Conservation (phyloP, 2,888 invertebrate species). For the Diaprepes abbreviatus region DNA sequence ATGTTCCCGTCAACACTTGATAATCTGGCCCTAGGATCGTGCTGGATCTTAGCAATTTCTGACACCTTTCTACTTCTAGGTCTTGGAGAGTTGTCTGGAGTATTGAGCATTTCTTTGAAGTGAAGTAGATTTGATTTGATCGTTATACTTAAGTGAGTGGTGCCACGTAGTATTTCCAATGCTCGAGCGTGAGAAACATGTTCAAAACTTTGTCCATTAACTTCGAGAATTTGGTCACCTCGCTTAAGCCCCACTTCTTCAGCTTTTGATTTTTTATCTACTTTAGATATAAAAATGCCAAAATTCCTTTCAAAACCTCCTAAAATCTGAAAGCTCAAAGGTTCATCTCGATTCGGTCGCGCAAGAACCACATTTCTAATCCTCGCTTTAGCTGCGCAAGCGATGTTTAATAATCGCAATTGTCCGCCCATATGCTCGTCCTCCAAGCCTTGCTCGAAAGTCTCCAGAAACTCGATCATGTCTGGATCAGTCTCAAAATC, state of each 20-base stretch:
- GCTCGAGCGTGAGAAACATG: slow-evolving; percentile 93
- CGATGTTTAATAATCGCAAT: slow-evolving; percentile 86
- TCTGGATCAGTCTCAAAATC: slow-evolving; percentile 96
- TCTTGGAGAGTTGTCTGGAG: slow-evolving; percentile 86
- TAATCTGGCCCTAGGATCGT: slow-evolving; percentile 80
- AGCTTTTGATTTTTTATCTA: slow-evolving; percentile 93
- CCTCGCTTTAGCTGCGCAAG: slow-evolving; percentile 96
- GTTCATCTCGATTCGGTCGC: slow-evolving; percentile 92
- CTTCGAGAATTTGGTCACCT: slow-evolving; percentile 98
- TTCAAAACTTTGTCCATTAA: slow-evolving; percentile 97
- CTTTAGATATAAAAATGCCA: slow-evolving; percentile 95
- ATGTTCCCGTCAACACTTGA: slow-evolving; percentile 80
- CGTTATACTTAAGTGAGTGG: slow-evolving; percentile 95
- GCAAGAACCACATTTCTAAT: slow-evolving; percentile 93
- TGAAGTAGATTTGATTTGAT: slow-evolving; percentile 97
- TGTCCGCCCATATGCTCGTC: slow-evolving; percentile 61
- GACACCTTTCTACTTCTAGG: slow-evolving; percentile 71
- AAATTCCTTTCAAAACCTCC: slow-evolving; percentile 94
- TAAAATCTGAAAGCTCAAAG: slow-evolving; percentile 91
- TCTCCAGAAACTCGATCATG: slow-evolving; percentile 97
- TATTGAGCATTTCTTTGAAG: slow-evolving; percentile 81
- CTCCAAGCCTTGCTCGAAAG: slow-evolving; percentile 80
- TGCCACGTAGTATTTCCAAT: slow-evolving; percentile 91
- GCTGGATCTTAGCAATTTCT: slow-evolving; percentile 77
- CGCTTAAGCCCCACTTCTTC: slow-evolving; percentile 96